Evolutionary conservation across 2,113 vertebrate species (phyloP).

Genomic region (Heterotis niloticus): DNA sequence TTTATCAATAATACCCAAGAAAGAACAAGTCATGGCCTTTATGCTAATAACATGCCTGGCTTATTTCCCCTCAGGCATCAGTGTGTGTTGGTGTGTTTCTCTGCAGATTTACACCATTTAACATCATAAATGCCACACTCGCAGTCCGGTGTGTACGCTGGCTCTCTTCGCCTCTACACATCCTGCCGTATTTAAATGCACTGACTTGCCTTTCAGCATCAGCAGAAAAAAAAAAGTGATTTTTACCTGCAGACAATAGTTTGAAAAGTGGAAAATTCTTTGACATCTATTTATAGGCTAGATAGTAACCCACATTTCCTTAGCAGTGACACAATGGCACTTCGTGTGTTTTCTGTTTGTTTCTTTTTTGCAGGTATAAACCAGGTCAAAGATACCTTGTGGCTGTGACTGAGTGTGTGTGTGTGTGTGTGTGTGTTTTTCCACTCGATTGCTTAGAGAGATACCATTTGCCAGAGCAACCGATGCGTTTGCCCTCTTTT

Average conservation of each 20-base stretch:
- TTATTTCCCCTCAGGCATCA: too few relatives aligned
- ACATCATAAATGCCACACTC: too few relatives aligned
- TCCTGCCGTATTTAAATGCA: conserved; percentile 23
- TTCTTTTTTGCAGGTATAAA: conserved; percentile 51
- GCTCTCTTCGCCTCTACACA: too few relatives aligned
- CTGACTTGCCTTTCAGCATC: conserved; percentile 46
- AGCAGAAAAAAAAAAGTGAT: background rate
- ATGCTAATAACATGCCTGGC: too few relatives aligned
- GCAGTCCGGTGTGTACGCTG: too few relatives aligned
- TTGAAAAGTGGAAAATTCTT: conserved; percentile 21
- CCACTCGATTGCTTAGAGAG: background rate
- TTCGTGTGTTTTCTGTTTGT: conserved; percentile 21
- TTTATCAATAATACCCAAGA: too few relatives aligned
- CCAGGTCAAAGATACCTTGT: conserved; percentile 58
- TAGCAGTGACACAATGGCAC: conserved; percentile 41
- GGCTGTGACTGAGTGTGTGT: conserved; percentile 27
- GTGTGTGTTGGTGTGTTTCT: too few relatives aligned
- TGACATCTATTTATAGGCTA: conserved; percentile 33
- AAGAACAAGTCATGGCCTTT: too few relatives aligned
- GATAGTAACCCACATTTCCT: conserved; percentile 43
- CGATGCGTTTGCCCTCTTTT: conserved; percentile 11
- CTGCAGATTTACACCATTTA: too few relatives aligned
- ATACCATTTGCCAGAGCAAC: background rate
- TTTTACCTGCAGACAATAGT: conserved; percentile 33
- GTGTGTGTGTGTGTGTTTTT: background rate